These are phyloP conservation scores for Gryon sp. DNA, from an alignment of 1,140 invertebrate species.

Conservation along the genomic window DNA sequence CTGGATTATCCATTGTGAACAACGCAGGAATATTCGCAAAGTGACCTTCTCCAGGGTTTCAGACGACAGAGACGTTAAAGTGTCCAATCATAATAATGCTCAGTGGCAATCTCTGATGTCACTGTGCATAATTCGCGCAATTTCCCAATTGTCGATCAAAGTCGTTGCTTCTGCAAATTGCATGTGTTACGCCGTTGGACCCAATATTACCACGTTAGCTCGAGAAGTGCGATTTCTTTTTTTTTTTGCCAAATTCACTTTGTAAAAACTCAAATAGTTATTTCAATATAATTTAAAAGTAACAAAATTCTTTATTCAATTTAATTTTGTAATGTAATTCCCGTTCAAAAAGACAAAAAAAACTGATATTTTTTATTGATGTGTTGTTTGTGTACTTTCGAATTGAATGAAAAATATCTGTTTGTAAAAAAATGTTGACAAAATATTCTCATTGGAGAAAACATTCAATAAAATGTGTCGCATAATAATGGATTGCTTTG, in stretches of 20 bases:
- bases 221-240: neutral
- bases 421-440: no score
- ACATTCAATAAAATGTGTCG: no score
- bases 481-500: no score
- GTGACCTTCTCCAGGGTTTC: conserved; percentile 58
- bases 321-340: no score
- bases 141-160: conserved; percentile 77
- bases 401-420: no score
- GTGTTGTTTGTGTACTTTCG: no score
- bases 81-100: conserved; percentile 74
- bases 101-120: conserved; percentile 67
- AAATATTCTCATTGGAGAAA: no score
- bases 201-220: conserved; percentile 31
- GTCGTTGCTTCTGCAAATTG: conserved; percentile 71
- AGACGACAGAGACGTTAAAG: conserved; percentile 44
- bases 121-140: conserved; percentile 72
- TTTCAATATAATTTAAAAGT: no score
- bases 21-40: conserved; percentile 36
- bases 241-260: neutral
- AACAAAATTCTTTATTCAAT: no score
- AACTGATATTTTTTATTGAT: no score
- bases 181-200: conserved; percentile 51
- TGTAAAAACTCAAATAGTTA: neutral
- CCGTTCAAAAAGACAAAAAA: no score
- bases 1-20: conserved; percentile 37